Conservation (phyloP, 1,140 invertebrate genomes). For the Zaprionus africanus region DNA sequence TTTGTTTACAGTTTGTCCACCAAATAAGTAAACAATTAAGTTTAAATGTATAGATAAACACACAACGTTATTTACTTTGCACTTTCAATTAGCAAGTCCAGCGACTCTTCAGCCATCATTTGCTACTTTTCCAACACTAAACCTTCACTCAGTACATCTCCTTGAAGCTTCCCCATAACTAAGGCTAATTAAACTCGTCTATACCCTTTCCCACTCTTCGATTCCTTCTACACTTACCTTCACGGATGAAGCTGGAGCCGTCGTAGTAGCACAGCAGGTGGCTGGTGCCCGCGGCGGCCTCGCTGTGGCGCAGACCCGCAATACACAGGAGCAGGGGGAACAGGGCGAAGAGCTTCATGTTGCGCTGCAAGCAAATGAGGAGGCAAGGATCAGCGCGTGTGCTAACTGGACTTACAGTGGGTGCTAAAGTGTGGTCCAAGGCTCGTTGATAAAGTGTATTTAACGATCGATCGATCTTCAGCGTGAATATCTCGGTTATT, state of each 20-base stretch:
- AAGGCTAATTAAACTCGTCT: background rate
- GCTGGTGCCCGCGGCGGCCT: constrained; percentile 62
- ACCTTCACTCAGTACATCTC: background rate
- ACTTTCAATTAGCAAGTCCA: background rate
- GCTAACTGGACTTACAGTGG: constrained; percentile 18
- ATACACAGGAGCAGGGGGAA: constrained; percentile 80
- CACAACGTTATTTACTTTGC: background rate
- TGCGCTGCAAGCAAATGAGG: constrained; percentile 23
- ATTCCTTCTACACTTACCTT: constrained; percentile 85
- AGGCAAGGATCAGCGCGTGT: constrained; percentile 7
- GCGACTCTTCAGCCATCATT: background rate
- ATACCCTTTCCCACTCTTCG: background rate
- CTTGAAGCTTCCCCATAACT: background rate
- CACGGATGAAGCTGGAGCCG: constrained; percentile 87
- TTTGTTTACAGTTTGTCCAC: background rate
- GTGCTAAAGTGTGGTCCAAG: background rate
- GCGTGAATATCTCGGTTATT: background rate
- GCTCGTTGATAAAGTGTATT: background rate
- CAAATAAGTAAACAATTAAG: background rate
- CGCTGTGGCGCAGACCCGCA: constrained; percentile 60
- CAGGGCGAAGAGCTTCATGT: constrained; percentile 75
- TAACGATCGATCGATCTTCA: background rate
- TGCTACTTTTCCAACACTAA: background rate
- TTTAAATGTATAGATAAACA: background rate
- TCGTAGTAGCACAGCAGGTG: constrained; percentile 90